phyloP scores from a whole-genome alignment of 2,888 invertebrate species.

The Argynnis bischoffii region DNA sequence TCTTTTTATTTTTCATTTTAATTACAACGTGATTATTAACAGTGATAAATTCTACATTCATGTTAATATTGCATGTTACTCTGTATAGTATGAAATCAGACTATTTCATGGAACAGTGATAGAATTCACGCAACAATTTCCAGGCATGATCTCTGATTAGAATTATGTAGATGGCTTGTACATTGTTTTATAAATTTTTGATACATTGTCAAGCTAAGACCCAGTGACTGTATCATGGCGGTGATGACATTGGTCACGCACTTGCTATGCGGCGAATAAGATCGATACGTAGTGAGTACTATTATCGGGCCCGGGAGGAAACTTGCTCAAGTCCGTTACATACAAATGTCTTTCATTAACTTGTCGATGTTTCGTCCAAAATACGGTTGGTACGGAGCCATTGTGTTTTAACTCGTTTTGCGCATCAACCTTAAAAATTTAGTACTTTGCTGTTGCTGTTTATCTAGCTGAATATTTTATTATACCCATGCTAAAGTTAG shows the following conservation, averaged over 20 bases:
- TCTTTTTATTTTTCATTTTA: too few relatives aligned
- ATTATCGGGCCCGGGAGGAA: slow-evolving; percentile 72
- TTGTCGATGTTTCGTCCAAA: slow-evolving; percentile 71
- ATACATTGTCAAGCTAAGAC: slow-evolving; percentile 25
- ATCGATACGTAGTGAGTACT: slow-evolving; percentile 57
- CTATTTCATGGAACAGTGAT: background rate
- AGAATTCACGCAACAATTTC: slow-evolving; percentile 10
- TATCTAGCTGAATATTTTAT: slow-evolving; percentile 19
- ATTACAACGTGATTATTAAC: too few relatives aligned
- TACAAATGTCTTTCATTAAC: slow-evolving; percentile 81
- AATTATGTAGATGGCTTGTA: slow-evolving; percentile 17
- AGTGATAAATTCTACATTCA: too few relatives aligned
- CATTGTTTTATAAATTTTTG: slow-evolving; percentile 28
- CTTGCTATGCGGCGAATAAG: slow-evolving; percentile 46
- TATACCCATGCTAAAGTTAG: background rate
- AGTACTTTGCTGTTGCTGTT: slow-evolving; percentile 14
- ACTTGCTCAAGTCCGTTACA: slow-evolving; percentile 76
- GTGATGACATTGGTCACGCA: slow-evolving; percentile 34
- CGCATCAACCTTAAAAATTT: slow-evolving; percentile 44
- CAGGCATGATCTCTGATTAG: slow-evolving; percentile 17
- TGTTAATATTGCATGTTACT: too few relatives aligned
- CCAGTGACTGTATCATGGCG: slow-evolving; percentile 24
- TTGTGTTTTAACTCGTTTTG: slow-evolving; percentile 63
- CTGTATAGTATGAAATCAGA: too few relatives aligned
- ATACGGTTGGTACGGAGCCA: slow-evolving; percentile 49